phyloP scores from a whole-genome alignment of 1,140 invertebrate species.

The Limonius californicus region DNA sequence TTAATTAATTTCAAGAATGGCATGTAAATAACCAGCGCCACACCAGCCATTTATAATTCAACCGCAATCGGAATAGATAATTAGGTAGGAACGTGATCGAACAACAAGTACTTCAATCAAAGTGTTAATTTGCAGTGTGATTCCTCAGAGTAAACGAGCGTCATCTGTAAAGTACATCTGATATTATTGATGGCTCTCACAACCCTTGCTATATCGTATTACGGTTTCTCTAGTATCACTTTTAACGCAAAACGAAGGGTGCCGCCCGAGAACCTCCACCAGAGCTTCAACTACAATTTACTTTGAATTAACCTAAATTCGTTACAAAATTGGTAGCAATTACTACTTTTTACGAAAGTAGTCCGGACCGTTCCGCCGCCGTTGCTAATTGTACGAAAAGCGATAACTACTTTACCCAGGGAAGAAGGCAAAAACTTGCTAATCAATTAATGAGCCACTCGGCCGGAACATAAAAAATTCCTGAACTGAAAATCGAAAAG shows the following conservation, averaged over 20 bases:
- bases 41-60: conserved; percentile 5
- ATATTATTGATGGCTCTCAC: background rate
- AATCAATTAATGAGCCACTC: too few relatives aligned
- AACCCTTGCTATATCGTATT: background rate
- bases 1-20: conserved; percentile 1
- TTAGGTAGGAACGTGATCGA: background rate
- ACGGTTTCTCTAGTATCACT: background rate
- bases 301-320: background rate
- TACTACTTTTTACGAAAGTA: too few relatives aligned
- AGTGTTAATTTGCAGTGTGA: conserved; percentile 10
- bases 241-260: background rate
- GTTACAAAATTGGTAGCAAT: background rate
- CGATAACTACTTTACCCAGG: too few relatives aligned
- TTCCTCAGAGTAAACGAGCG: background rate
- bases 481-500: too few relatives aligned
- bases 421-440: too few relatives aligned
- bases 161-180: conserved; percentile 11
- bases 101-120: conserved; percentile 6
- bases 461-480: too few relatives aligned
- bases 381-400: background rate
- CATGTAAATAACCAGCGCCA: conserved; percentile 1
- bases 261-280: background rate
- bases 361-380: background rate
- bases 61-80: conserved; percentile 9
- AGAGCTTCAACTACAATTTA: background rate